These are phyloP conservation scores for Porites rus DNA, from an alignment of 92 coral and sea anemone genomes.

Conservation along the genomic window DNA sequence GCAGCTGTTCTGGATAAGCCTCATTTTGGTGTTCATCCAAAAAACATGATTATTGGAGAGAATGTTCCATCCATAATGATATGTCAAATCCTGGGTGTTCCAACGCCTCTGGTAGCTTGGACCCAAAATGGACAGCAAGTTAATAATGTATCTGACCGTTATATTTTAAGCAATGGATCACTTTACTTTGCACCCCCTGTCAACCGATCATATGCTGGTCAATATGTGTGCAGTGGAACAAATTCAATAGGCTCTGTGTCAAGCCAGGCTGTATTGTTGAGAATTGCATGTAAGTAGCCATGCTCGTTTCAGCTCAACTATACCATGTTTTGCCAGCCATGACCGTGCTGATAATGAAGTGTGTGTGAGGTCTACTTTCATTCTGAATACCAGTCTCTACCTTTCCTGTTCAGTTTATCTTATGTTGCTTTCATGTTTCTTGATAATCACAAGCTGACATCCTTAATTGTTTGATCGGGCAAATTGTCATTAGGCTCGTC, in stretches of 20 bases:
- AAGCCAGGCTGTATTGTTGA: constrained; percentile 73
- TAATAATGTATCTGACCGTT: constrained; percentile 62
- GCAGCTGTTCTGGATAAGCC: constrained; percentile 84
- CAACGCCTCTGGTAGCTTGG: constrained; percentile 87
- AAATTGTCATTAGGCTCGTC: too few species aligned
- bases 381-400: too few species aligned
- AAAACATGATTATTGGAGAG: constrained; percentile 72
- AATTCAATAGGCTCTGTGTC: constrained; percentile 81
- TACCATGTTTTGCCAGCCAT: too few species aligned
- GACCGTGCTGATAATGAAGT: too few species aligned
- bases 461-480: too few species aligned
- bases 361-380: too few species aligned
- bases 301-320: too few species aligned
- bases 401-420: too few species aligned
- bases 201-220: constrained; percentile 80
- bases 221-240: constrained; percentile 80
- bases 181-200: constrained; percentile 71
- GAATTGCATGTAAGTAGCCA: constrained; percentile 91
- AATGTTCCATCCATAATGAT: constrained; percentile 72
- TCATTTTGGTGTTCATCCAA: constrained; percentile 88
- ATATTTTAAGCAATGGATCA: constrained; percentile 83
- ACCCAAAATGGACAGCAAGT: constrained; percentile 66
- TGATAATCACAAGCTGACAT: too few species aligned
- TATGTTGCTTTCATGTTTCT: too few species aligned
- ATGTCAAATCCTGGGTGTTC: constrained; percentile 89